phyloP scores from a whole-genome alignment of 1,140 invertebrate genomes.

The Lepidurus arcticus region DNA sequence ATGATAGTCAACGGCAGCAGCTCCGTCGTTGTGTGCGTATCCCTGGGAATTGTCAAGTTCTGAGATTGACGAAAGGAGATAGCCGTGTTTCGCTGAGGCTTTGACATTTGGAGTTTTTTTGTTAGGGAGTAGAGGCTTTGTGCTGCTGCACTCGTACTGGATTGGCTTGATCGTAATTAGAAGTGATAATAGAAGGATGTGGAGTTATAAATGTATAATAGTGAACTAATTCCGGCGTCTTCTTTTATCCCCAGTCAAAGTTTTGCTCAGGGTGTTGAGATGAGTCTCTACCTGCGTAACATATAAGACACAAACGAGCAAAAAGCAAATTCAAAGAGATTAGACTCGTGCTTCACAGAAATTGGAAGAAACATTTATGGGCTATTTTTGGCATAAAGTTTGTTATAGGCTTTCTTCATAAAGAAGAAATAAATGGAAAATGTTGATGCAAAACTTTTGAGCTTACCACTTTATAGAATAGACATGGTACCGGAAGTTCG shows the following conservation, averaged over 20 bases:
- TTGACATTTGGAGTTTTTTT: not conserved
- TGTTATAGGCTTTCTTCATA: too few relatives aligned
- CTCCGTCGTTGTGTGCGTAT: too few relatives aligned
- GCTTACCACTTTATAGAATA: constrained; percentile 44
- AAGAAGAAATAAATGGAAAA: not conserved
- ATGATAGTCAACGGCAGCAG: too few relatives aligned
- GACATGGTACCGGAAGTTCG: constrained; percentile 42
- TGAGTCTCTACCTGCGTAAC: constrained; percentile 30
- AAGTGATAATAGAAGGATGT: not conserved
- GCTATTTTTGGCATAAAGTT: too few relatives aligned
- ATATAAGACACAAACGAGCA: not conserved
- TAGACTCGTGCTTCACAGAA: not conserved
- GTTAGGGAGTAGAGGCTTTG: not conserved
- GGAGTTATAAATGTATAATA: not conserved
- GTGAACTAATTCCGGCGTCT: constrained; percentile 20
- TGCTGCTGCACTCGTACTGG: not conserved
- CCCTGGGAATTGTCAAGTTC: too few relatives aligned
- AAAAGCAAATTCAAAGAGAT: not conserved
- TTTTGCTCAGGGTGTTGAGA: constrained; percentile 25
- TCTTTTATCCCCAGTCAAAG: constrained; percentile 28
- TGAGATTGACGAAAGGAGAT: not conserved
- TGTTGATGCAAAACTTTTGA: not conserved
- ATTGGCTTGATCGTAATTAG: not conserved
- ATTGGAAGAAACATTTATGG: too few relatives aligned
- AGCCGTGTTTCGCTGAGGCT: not conserved